A percentile compares a stretch with the other conserved stretches of the same genome.
Evolutionary conservation across 2,797 vertebrate genomes (phyloP).

Genomic region (Champsocephalus esox): DNA sequence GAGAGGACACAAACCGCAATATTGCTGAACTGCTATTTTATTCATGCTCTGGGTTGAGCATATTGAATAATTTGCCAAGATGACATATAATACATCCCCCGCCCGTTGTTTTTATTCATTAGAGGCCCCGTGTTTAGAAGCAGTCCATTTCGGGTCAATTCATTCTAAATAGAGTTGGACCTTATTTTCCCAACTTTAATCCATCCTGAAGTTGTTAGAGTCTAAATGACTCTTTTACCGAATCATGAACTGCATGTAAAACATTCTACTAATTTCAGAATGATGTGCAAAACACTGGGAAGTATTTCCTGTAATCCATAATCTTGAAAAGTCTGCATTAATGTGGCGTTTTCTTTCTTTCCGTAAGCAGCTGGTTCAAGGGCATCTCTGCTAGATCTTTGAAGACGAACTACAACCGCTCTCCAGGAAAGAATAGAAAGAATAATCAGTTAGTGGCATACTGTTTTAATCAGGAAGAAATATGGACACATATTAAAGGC

Average conservation of each 20-base stretch:
- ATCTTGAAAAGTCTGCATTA: conserved; percentile 31
- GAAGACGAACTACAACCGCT: conserved; percentile 46
- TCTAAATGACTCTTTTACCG: conserved; percentile 18
- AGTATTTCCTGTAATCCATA: conserved; percentile 22
- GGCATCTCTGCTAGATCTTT: conserved; percentile 49
- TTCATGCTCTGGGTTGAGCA: conserved; percentile 43
- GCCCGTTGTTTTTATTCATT: conserved; percentile 60
- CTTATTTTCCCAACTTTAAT: conserved; percentile 34
- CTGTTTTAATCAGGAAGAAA: conserved; percentile 44
- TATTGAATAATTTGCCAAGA: conserved; percentile 59
- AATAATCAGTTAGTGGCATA: conserved; percentile 30
- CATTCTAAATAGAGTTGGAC: conserved; percentile 44
- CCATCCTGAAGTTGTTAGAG: conserved; percentile 37
- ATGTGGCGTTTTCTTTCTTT: conserved; percentile 8
- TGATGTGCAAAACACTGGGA: conserved; percentile 4
- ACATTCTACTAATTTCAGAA: conserved; percentile 31
- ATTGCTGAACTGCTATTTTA: conserved; percentile 54
- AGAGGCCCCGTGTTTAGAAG: conserved; percentile 30
- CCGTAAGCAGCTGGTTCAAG: conserved; percentile 41
- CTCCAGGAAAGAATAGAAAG: conserved; percentile 30
- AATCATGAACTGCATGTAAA: conserved; percentile 17
- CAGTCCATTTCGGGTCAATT: conserved; percentile 43
- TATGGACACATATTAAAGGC: conserved; percentile 28
- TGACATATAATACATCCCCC: conserved; percentile 46
- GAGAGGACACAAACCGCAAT: conserved; percentile 34